Conservation (phyloP, 2,797 vertebrate genomes). For the Coregonus suidteri region DNA sequence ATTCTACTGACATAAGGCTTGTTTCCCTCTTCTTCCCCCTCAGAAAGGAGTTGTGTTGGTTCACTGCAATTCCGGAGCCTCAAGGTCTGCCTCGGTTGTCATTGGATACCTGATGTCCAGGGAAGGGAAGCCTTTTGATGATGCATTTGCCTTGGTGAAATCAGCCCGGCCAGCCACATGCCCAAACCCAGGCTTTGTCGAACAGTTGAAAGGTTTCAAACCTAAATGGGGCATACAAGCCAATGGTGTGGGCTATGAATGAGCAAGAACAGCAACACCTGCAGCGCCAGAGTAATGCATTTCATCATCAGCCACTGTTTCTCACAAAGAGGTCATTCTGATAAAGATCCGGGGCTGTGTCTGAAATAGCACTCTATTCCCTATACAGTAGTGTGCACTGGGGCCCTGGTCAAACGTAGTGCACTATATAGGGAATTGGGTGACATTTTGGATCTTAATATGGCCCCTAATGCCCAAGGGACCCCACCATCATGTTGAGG, state of each 20-base stretch:
- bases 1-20: background rate
- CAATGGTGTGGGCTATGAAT: constrained; percentile 41
- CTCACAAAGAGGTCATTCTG: background rate
- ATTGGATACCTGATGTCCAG: constrained; percentile 90
- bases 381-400: no score
- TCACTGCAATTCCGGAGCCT: constrained; percentile 93
- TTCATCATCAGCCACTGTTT: background rate
- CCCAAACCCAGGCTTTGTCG: constrained; percentile 90
- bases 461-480: background rate
- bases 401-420: background rate
- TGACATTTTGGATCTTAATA: background rate
- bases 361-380: no score
- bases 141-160: constrained; percentile 85
- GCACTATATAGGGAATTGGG: background rate
- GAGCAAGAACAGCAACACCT: constrained; percentile 16
- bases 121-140: constrained; percentile 82
- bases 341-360: background rate
- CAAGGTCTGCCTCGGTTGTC: constrained; percentile 85
- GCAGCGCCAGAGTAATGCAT: background rate
- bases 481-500: background rate
- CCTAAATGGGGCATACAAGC: constrained; percentile 55
- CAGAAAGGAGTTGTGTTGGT: constrained; percentile 90
- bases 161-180: constrained; percentile 81
- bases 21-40: background rate
- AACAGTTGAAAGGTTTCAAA: constrained; percentile 85